These are phyloP conservation scores for Mythimna lalbum DNA, from an alignment of 2,888 invertebrate species.

Conservation along the genomic window DNA sequence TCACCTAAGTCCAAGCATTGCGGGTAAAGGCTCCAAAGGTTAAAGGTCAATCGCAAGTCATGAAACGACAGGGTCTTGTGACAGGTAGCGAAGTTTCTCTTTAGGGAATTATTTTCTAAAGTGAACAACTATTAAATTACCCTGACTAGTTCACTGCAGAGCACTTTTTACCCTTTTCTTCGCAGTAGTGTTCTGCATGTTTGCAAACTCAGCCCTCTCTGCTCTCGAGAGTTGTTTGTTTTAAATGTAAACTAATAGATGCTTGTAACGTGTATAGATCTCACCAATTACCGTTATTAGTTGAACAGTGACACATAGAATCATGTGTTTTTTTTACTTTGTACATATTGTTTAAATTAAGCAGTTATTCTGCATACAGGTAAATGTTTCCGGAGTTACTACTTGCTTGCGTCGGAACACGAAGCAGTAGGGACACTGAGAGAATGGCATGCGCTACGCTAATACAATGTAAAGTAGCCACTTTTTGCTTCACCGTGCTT, in stretches of 20 bases:
- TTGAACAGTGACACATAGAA: not conserved
- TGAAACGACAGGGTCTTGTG: not conserved
- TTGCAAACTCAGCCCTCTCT: no score
- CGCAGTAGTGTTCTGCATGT: no score
- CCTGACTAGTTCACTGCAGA: no score
- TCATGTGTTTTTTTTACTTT: not conserved
- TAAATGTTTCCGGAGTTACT: slow-evolving; percentile 60
- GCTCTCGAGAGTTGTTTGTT: no score
- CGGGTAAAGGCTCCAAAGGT: not conserved
- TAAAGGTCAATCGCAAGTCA: not conserved
- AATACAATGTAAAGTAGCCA: slow-evolving; percentile 59
- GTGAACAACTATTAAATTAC: no score
- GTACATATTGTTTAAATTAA: slow-evolving; percentile 13
- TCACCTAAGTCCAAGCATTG: no score
- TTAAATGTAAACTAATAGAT: not conserved
- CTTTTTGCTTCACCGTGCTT: slow-evolving; percentile 39
- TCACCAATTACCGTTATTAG: not conserved
- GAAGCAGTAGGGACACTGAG: slow-evolving; percentile 49
- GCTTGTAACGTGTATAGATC: not conserved
- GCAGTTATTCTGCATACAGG: slow-evolving; percentile 61
- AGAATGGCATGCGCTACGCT: slow-evolving; percentile 52
- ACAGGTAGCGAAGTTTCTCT: no score
- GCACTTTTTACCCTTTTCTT: no score
- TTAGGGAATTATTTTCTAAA: no score
- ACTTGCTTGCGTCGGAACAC: slow-evolving; percentile 55